Percentiles rank a stretch among this genome's conserved stretches.
These are phyloP conservation scores for Brachyhypopomus occidentalis DNA, from an alignment of 2,113 vertebrate species.

Conservation along the genomic window DNA sequence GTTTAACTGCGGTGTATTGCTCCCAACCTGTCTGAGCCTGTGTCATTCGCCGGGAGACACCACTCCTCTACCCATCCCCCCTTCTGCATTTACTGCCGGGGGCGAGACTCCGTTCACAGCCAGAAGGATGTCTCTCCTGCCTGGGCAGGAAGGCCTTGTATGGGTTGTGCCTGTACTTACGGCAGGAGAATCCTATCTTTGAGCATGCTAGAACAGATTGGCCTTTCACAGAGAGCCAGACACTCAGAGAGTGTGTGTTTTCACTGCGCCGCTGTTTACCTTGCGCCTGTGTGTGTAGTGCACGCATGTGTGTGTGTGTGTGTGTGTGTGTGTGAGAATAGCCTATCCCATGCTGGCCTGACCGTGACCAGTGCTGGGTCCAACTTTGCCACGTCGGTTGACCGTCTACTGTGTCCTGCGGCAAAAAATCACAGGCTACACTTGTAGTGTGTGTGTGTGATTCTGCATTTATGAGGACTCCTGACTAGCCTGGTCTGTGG, in stretches of 20 bases:
- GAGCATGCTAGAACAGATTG: slow-evolving; percentile 70
- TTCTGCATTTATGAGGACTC: slow-evolving; percentile 44
- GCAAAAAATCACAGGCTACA: slow-evolving; percentile 33
- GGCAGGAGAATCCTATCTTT: slow-evolving; percentile 56
- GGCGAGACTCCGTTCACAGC: slow-evolving; percentile 62
- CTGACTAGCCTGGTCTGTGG: slow-evolving; percentile 52
- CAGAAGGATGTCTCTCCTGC: slow-evolving; percentile 57
- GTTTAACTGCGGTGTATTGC: slow-evolving; percentile 53
- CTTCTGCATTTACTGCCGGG: slow-evolving; percentile 35
- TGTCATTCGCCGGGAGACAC: background rate
- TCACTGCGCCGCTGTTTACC: slow-evolving; percentile 65
- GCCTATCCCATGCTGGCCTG: slow-evolving; percentile 31
- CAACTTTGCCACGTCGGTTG: slow-evolving; percentile 71
- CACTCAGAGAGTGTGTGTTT: slow-evolving; percentile 54
- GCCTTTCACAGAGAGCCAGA: slow-evolving; percentile 69
- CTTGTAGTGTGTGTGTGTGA: background rate
- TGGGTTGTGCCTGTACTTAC: slow-evolving; percentile 39
- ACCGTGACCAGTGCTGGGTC: slow-evolving; percentile 37
- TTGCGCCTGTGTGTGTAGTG: slow-evolving; percentile 28
- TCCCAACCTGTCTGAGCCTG: slow-evolving; percentile 63
- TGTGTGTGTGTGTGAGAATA: slow-evolving; percentile 22
- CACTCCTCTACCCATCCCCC: slow-evolving; percentile 40
- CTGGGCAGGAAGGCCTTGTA: slow-evolving; percentile 59
- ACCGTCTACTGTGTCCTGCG: slow-evolving; percentile 57
- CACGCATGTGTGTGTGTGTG: slow-evolving; percentile 37